Evolutionary conservation across 2,113 vertebrate species (phyloP), one percentile per base, ranked within the genome.

Genomic region (Ictidomys tridecemlineatus): DNA sequence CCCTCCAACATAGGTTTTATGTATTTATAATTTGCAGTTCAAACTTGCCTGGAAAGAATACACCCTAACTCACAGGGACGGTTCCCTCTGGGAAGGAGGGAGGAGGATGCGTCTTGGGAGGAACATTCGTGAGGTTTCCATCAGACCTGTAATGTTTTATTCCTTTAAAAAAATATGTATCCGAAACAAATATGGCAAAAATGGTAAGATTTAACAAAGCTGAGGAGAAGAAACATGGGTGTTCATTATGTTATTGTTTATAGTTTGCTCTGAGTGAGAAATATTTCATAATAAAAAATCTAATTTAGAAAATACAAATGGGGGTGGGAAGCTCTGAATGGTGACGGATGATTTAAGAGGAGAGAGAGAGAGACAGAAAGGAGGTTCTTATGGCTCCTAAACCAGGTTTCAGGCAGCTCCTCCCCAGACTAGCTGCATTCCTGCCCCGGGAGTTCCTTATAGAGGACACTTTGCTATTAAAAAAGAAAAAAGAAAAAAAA

Each of bases 261-360:
- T 72, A 42, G 93, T 93, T 97, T 91, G 89, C 78, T 93, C 95
- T 70, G 78, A 45, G 17, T 82, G 63, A 85, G 89, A 97, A 97
- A 96, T 95, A 96, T 94, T 93, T 97, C 85, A 96, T 94, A 93
- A 96, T 96, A 94, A 97, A 97, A 98, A 91, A 95, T 77, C 65
- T 94, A 95, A 97, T 95, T 94, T 93, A 78, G 86, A 97, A 96
- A 97, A 82, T 85, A 91, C 83, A 24, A 88, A 79, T 70, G 56
- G 78, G 32, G n/a, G 28, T 42, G n/a, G 73, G 82, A 97, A 51
- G 70, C 88, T 80, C 56, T 67, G 85, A 89, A 76, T 48, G 22
- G 28, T 85, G 58, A 89, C 89, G 58, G 80, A 77, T 93, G 86
- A 97, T 83, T 94, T 70, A 85, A 70, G 63, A 95, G 51, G 37